phyloP scores from a whole-genome alignment of 30 jellyfish, hydroid and myxozoan species.

The Mastigias papua region DNA sequence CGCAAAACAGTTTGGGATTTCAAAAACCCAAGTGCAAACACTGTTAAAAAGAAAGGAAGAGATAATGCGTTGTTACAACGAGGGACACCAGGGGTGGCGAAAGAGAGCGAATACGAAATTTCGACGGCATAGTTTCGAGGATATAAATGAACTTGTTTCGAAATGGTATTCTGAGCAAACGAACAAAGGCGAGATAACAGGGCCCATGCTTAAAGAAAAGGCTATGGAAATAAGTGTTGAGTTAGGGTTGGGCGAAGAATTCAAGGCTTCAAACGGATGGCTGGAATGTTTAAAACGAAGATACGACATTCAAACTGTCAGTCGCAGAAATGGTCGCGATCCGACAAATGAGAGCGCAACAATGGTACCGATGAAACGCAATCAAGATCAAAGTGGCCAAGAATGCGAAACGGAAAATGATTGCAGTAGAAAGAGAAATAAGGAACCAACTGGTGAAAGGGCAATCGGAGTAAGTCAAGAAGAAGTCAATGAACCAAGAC shows the following conservation, averaged over 20 bases:
- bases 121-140: conserved; percentile 50
- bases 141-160: conserved; percentile 45
- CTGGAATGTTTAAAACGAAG: conserved; percentile 69
- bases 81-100: conserved; percentile 59
- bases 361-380: conserved; percentile 49
- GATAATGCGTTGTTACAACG: conserved; percentile 57
- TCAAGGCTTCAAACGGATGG: conserved; percentile 85
- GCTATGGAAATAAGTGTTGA: conserved; percentile 52
- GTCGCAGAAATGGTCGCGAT: conserved; percentile 24
- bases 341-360: conserved; percentile 34
- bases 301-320: conserved; percentile 19
- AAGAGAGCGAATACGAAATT: conserved; percentile 56
- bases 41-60: conserved; percentile 70
- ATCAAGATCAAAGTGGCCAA: background rate
- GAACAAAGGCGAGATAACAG: conserved; percentile 28
- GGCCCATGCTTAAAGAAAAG: conserved; percentile 63
- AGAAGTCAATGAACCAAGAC: background rate
- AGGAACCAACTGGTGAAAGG: background rate
- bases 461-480: background rate
- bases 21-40: conserved; percentile 74
- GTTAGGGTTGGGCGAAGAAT: conserved; percentile 60
- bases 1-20: conserved; percentile 75
- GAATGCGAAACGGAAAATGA: background rate
- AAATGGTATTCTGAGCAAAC: conserved; percentile 41
- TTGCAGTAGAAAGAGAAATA: background rate